phyloP scores from a whole-genome alignment of 2,113 vertebrate species.

The Thalassarche chlororhynchos region DNA sequence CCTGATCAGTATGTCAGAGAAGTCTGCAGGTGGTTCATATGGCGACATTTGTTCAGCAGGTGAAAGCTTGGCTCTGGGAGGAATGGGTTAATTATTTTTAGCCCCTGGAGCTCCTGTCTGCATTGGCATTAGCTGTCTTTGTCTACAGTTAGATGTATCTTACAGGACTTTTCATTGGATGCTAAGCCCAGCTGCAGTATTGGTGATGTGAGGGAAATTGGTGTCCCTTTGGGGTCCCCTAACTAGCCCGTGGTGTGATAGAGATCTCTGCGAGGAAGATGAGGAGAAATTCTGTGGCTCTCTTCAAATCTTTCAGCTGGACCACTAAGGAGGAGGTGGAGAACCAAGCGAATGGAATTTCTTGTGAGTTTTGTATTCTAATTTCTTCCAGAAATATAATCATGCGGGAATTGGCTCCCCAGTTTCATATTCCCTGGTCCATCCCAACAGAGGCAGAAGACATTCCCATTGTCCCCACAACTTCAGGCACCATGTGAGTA shows the following conservation, averaged over 20 bases:
- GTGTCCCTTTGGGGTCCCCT: not conserved
- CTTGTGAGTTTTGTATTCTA: not conserved
- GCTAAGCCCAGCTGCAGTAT: not conserved
- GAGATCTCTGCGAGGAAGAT: not conserved
- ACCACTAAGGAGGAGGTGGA: not conserved
- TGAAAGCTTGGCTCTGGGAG: not conserved
- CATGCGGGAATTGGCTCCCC: slow-evolving; percentile 96
- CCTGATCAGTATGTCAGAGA: not conserved
- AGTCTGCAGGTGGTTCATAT: not conserved
- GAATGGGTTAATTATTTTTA: not conserved
- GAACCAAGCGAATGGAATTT: not conserved
- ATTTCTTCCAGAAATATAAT: slow-evolving; percentile 89
- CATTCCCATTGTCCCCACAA: slow-evolving; percentile 98
- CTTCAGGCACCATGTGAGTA: slow-evolving; percentile 98
- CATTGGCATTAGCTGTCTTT: not conserved
- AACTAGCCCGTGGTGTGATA: not conserved
- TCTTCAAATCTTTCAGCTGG: not conserved
- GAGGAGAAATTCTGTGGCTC: not conserved
- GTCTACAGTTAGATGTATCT: not conserved
- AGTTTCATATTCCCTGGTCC: slow-evolving; percentile 98
- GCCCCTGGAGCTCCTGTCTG: not conserved
- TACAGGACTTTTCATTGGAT: not conserved
- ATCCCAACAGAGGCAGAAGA: slow-evolving; percentile 98
- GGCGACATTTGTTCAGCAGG: not conserved
- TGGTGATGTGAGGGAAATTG: not conserved